Conservation (phyloP, 2,888 invertebrate genomes). For the Agonopterix heracliana region DNA sequence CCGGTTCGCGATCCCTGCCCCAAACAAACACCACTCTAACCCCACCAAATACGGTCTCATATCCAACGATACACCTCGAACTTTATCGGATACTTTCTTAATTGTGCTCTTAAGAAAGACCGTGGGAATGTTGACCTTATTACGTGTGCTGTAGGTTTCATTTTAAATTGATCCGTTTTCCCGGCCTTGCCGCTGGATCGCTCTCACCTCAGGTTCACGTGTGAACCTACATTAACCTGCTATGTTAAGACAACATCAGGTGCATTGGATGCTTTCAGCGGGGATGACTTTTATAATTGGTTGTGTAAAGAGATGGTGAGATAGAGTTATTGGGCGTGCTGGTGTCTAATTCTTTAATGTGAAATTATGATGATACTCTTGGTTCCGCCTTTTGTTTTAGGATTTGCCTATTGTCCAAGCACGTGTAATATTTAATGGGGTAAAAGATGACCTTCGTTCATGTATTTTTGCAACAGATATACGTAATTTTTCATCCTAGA, state of each 20-base stretch:
- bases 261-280: constrained; percentile 39
- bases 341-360: constrained; percentile 59
- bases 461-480: no score
- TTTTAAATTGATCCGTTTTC: constrained; percentile 49
- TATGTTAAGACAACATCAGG: constrained; percentile 56
- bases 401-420: no score
- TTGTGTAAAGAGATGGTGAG: constrained; percentile 41
- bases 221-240: constrained; percentile 72
- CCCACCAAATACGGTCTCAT: constrained; percentile 37
- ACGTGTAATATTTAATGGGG: no score
- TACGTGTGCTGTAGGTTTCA: constrained; percentile 41
- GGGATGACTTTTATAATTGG: constrained; percentile 57
- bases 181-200: constrained; percentile 72
- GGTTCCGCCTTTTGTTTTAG: constrained; percentile 57
- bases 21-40: constrained; percentile 43
- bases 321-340: constrained; percentile 59
- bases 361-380: constrained; percentile 55
- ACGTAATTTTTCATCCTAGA: no score
- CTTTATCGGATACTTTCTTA: constrained; percentile 74
- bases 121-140: constrained; percentile 63
- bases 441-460: no score
- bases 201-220: constrained; percentile 74
- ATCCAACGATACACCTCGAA: constrained; percentile 30
- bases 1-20: constrained; percentile 42
- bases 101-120: constrained; percentile 55